Percentiles rank a stretch among this genome's conserved stretches.
Conservation (phyloP, 2,797 vertebrate genomes). For the Sibirionetta formosa region DNA sequence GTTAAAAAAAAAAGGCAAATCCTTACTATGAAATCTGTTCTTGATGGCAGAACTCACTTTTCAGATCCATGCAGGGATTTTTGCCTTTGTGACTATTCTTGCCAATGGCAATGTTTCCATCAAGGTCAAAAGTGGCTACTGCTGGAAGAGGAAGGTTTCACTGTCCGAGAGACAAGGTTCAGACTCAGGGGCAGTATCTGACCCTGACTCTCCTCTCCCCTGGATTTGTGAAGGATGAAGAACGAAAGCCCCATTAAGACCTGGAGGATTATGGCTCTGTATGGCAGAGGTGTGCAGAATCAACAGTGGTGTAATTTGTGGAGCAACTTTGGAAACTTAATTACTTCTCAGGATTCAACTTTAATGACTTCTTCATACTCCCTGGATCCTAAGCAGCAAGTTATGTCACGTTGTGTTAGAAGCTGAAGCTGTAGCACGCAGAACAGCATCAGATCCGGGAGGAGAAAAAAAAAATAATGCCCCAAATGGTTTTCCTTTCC, state of each 20-base stretch:
- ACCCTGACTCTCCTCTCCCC: neutral
- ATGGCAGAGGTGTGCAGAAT: neutral
- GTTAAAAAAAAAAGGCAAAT: neutral
- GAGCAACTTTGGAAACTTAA: neutral
- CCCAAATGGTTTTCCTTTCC: neutral
- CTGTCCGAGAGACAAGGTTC: neutral
- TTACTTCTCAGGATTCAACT: conserved; percentile 28
- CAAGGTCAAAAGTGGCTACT: neutral
- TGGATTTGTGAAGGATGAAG: neutral
- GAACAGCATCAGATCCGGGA: neutral
- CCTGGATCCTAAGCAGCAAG: neutral
- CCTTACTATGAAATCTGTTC: neutral
- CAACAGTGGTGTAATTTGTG: neutral
- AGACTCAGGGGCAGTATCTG: neutral
- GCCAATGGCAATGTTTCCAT: neutral
- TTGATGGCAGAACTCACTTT: neutral
- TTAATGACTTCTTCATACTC: neutral
- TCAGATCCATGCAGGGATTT: neutral
- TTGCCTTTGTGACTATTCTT: neutral
- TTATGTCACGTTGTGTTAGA: neutral
- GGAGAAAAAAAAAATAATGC: no score
- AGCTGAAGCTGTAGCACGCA: neutral
- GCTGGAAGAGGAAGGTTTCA: neutral
- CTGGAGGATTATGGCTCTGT: neutral
- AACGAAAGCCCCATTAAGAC: neutral